Evolutionary conservation across 2,888 invertebrate species (phyloP).

Genomic region (Synergus laeviventris): DNA sequence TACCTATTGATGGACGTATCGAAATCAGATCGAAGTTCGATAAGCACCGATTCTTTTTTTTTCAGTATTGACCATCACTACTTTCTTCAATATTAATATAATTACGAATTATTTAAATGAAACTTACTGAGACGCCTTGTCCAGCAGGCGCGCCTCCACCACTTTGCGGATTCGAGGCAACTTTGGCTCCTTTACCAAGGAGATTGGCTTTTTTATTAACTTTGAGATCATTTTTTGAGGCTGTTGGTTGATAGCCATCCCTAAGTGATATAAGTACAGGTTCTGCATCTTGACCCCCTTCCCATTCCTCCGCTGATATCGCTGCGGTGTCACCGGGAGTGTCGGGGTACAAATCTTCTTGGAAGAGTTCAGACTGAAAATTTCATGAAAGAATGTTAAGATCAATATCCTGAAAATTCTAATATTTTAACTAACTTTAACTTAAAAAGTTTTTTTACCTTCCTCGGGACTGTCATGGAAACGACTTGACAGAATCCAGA

Average conservation of each 20-base stretch:
- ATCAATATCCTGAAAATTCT: background rate
- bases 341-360: conserved; percentile 97
- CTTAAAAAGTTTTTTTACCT: conserved; percentile 76
- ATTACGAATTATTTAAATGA: conserved; percentile 2
- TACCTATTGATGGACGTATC: too few species aligned
- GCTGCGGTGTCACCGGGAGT: conserved; percentile 94
- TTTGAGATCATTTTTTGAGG: conserved; percentile 81
- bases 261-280: conserved; percentile 94
- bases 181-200: conserved; percentile 81
- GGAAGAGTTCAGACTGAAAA: conserved; percentile 92
- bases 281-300: conserved; percentile 91
- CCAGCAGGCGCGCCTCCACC: conserved; percentile 55
- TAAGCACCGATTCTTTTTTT: too few species aligned
- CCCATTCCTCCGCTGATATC: conserved; percentile 94
- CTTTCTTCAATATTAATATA: background rate
- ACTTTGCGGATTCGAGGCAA: conserved; percentile 63
- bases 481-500: conserved; percentile 95
- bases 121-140: conserved; percentile 64
- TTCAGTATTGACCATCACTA: too few species aligned
- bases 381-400: background rate
- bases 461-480: conserved; percentile 98
- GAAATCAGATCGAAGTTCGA: too few species aligned
- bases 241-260: conserved; percentile 84
- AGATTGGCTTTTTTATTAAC: conserved; percentile 89
- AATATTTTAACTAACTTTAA: background rate